Evolutionary conservation across 2,113 vertebrate genomes (phyloP), one percentile per base, ranked within the genome.

Genomic region (Orcinus orca): DNA sequence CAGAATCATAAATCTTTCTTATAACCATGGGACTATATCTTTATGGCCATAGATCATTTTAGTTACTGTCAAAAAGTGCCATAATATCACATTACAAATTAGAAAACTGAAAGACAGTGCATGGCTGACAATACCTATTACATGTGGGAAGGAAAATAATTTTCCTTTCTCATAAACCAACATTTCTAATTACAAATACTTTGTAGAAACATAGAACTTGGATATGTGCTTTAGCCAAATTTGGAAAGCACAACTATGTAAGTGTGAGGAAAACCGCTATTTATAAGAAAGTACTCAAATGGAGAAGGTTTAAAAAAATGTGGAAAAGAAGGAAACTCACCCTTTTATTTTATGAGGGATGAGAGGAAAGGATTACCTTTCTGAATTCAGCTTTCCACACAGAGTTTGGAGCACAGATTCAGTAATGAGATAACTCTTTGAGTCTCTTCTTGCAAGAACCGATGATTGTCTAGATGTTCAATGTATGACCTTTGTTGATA

Each of bases 1-100:
- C 95, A 83, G 93, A 93, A 97, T 93, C 94, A 97, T 98, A 97
- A 98, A 98, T 98, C 97, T 98, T 94, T 91, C 95, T 97, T 97
- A 90, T 97, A 97, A 96, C 86, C 70, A 10, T 74, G 94, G 90
- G 92, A 97, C 95, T 97, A 6, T 89, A 93, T 97, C 95, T 97
- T 97, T 94, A 55, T 50, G 91, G 58, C 95, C 94, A 82, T 98
- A 97, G 93, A 98, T 98, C 98, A 97, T 97, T 95, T 95, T 21
- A 90, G 90, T 96, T 97, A 96, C 93, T 97, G 96, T 97, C 97
- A 96, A 97, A 97, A 97, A 98, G 93, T 96, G 84, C 91, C 96
- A 96, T 96, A 97, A 55, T 90, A 94, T 97, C 98, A 96, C 92
- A 55, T 79, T 92, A 95, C 98, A 97, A 98, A 98, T 98, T 92